Base-by-base conservation (phyloP, 2,797 vertebrate genomes). In the Acropternis orthonyx region DNA sequence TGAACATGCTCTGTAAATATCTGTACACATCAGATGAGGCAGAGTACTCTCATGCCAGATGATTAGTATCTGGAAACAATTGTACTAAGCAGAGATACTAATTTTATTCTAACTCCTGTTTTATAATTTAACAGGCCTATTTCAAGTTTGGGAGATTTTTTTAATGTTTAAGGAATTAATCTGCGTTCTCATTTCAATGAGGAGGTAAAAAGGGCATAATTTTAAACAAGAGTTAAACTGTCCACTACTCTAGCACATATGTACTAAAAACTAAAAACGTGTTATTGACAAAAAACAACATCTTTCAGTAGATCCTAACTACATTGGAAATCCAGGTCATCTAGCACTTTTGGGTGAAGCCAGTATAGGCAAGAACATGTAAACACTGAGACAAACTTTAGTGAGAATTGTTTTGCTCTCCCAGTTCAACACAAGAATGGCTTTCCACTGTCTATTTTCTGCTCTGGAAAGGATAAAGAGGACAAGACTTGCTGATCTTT, bases 121-220 rank as follows among this genome's bases (percentile, higher is more conserved):
- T 32, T 41, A 36, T 34, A 16, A 61, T 62, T 43, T 41, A 61
- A 23, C 12, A 63, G 20, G 15, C 2, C 48, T 61, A 58, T 72
- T 82, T 94, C 12, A 43, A 39, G 4, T 76, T 72, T 46, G 15
- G 43, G 34, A 51, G 2, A 20, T 32, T 56, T 79, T 79, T 92
- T 46, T 20, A 49, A 24, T 20, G 1, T 51, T 55, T 75, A 27
- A 72, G 19, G 20, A 87, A 58, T 62, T 44, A 5, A 5, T 7
- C 19, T 9, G 2, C 21, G 30, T 55, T 68, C n/a, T 55, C 55
- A 21, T 63, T 77, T 68, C 14, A 58, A 3, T 27, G 15, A 27
- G 1, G 3, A 15, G 3, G 4, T 0, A 0, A 1, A 11, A 56
- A 37, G 9, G 3, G 12, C 9, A 13, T 32, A 12, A 9, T 82